Percentiles rank a stretch among this genome's conserved stretches.
Evolutionary conservation across 2,888 invertebrate species (phyloP).

Genomic region (Agrilus mali): DNA sequence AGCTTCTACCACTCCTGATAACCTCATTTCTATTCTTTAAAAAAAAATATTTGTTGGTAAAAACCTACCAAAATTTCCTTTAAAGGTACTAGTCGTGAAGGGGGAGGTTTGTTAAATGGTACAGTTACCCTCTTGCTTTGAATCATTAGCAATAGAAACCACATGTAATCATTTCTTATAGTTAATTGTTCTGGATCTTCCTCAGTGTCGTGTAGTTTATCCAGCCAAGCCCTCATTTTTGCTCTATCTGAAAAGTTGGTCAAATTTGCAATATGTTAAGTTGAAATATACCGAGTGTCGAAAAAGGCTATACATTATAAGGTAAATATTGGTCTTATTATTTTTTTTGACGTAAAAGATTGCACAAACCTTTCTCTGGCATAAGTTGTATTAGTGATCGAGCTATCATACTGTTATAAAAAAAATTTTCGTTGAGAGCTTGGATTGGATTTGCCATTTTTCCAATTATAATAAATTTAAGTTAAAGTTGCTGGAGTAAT

Average conservation of each 20-base stretch:
- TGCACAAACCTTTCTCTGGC: constrained; percentile 25
- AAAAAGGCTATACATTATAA: too few relatives aligned
- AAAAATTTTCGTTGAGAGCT: constrained; percentile 30
- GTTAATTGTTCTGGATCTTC: constrained; percentile 23
- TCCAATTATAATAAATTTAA: constrained; percentile 1
- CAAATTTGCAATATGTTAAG: too few relatives aligned
- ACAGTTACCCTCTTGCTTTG: constrained; percentile 31
- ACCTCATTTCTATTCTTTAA: too few relatives aligned
- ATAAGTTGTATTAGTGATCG: constrained; percentile 32
- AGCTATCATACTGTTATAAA: constrained; percentile 34
- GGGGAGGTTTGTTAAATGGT: constrained; percentile 29
- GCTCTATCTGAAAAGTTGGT: constrained; percentile 18
- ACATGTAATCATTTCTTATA: constrained; percentile 34
- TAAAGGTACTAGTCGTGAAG: constrained; percentile 25
- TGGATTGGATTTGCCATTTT: constrained; percentile 23
- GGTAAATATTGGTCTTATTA: too few relatives aligned
- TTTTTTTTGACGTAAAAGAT: not conserved
- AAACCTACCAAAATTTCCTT: constrained; percentile 28
- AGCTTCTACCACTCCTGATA: too few relatives aligned
- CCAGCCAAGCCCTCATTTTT: constrained; percentile 29
- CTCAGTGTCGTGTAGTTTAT: constrained; percentile 26
- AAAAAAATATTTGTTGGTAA: not conserved
- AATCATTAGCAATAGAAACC: constrained; percentile 34
- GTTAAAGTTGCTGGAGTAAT: too few relatives aligned
- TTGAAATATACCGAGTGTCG: too few relatives aligned